A percentile compares a stretch with the other conserved stretches of the same genome.
Conservation (phyloP, 2,113 vertebrate species). For the Myotis yumanensis region DNA sequence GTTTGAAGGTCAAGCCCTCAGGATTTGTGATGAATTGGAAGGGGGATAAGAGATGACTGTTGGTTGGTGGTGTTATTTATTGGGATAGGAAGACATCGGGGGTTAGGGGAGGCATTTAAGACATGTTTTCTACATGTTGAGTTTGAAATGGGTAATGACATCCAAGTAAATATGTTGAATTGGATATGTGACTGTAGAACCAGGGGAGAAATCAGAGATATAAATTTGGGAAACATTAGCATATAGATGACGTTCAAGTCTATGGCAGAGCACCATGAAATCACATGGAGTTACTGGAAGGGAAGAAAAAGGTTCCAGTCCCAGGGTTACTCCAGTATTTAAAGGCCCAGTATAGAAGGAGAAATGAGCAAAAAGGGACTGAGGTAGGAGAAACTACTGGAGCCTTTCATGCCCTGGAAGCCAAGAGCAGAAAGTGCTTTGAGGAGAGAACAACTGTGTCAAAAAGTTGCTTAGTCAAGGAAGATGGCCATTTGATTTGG, state of each 20-base stretch:
- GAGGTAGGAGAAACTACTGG: not conserved
- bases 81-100: not conserved
- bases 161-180: not conserved
- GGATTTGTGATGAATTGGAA: constrained; percentile 3
- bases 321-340: not conserved
- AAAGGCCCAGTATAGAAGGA: not conserved
- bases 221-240: not conserved
- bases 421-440: not conserved
- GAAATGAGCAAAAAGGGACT: not conserved
- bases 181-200: not conserved
- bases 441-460: not conserved
- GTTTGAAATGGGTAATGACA: constrained; percentile 16
- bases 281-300: not conserved
- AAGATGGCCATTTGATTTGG: not conserved
- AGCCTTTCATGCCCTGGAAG: not conserved
- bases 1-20: not conserved
- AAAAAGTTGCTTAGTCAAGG: not conserved
- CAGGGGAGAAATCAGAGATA: not conserved
- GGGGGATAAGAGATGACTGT: not conserved
- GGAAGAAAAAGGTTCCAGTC: not conserved
- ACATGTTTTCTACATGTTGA: not conserved
- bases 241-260: not conserved
- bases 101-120: not conserved
- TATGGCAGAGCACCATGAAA: not conserved
- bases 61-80: not conserved